phyloP scores from a whole-genome alignment of 2,888 invertebrate genomes.

The Lamproptera curius region DNA sequence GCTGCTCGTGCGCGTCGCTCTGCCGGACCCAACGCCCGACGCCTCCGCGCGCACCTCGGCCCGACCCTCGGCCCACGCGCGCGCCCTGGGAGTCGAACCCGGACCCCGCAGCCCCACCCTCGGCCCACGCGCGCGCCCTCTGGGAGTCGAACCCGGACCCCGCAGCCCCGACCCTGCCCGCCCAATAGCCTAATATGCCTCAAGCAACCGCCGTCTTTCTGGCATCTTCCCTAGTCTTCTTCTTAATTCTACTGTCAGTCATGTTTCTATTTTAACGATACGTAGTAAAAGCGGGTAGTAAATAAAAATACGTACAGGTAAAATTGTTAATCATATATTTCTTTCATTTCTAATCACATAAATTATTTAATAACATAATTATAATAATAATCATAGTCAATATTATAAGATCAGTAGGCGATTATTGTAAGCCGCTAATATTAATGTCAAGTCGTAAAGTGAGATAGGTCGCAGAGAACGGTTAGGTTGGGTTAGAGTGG shows the following conservation, averaged over 20 bases:
- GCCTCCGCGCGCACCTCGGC: slow-evolving; percentile 33
- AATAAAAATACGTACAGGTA: slow-evolving; percentile 32
- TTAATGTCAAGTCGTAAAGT: slow-evolving; percentile 42
- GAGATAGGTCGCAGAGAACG: slow-evolving; percentile 22
- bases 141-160: slow-evolving; percentile 27
- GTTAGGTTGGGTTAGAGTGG: slow-evolving; percentile 34
- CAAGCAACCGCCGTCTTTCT: too few relatives aligned
- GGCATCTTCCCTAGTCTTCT: too few relatives aligned
- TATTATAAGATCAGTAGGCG: slow-evolving; percentile 57
- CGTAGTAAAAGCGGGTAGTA: slow-evolving; percentile 21
- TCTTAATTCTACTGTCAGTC: too few relatives aligned
- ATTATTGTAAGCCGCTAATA: slow-evolving; percentile 59
- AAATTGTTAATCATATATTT: slow-evolving; percentile 64
- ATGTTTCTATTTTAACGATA: too few relatives aligned
- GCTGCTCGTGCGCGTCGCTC: slow-evolving; percentile 63
- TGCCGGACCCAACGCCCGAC: slow-evolving; percentile 38
- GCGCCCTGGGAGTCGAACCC: too few relatives aligned
- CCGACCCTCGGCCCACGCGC: slow-evolving; percentile 36
- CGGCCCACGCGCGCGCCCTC: slow-evolving; percentile 36
- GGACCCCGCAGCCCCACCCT: slow-evolving; percentile 27
- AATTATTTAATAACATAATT: slow-evolving; percentile 46
- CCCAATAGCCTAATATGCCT: too few relatives aligned
- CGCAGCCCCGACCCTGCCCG: slow-evolving; percentile 60
- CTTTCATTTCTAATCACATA: slow-evolving; percentile 58
- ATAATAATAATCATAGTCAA: slow-evolving; percentile 45